Percentiles rank a stretch among this genome's conserved stretches.
These are phyloP conservation scores for Cephalopachus bancanus DNA, from an alignment of 2,797 vertebrate species.

Conservation along the genomic window DNA sequence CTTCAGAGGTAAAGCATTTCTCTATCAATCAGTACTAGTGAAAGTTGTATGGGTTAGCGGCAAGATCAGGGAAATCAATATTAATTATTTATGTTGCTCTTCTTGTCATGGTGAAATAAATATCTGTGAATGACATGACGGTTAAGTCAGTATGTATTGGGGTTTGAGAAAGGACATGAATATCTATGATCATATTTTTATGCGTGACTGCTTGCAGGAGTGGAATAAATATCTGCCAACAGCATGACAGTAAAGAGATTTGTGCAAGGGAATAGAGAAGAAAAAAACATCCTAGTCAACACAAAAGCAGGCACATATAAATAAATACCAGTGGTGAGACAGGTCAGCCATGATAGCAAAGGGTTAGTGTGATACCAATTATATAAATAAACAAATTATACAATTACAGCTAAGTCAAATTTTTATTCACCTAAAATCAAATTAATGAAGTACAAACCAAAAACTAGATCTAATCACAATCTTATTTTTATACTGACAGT, in stretches of 20 bases:
- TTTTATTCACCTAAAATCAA: slow-evolving; percentile 38
- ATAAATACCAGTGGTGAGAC: background rate
- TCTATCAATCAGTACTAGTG: slow-evolving; percentile 49
- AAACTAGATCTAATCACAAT: background rate
- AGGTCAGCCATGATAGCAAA: background rate
- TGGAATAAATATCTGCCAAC: slow-evolving; percentile 75
- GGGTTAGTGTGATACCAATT: background rate
- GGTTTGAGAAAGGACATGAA: slow-evolving; percentile 67
- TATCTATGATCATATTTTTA: slow-evolving; percentile 77
- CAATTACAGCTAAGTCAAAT: background rate
- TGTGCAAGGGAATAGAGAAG: background rate
- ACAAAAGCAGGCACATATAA: background rate
- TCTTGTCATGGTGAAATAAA: slow-evolving; percentile 73
- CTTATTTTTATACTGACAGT: background rate
- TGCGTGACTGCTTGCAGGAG: slow-evolving; percentile 57
- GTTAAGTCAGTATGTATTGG: slow-evolving; percentile 64
- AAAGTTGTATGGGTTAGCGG: slow-evolving; percentile 60
- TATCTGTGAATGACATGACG: slow-evolving; percentile 58
- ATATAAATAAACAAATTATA: background rate
- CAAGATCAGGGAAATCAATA: slow-evolving; percentile 60
- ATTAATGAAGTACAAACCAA: background rate
- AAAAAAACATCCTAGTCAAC: slow-evolving; percentile 16
- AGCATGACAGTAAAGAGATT: slow-evolving; percentile 55
- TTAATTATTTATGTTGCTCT: slow-evolving; percentile 80
- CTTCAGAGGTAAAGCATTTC: slow-evolving; percentile 69